Evolutionary conservation across 1,140 invertebrate species (phyloP).

Genomic region (Magallana ariakensis): DNA sequence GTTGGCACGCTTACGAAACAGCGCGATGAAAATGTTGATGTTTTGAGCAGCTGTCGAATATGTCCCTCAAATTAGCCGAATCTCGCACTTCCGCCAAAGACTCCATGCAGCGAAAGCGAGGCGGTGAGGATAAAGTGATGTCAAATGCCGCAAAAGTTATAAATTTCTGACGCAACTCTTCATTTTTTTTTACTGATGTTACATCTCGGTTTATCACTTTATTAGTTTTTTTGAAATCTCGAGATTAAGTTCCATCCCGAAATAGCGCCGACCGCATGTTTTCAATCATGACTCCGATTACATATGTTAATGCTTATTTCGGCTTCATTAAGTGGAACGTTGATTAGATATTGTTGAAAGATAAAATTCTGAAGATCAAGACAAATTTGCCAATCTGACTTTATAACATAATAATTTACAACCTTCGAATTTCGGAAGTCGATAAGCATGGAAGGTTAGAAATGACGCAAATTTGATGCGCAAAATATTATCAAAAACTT

Average conservation of each 20-base stretch:
- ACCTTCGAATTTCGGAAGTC: not conserved
- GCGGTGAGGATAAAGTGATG: not conserved
- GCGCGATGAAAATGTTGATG: not conserved
- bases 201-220: slow-evolving; percentile 28
- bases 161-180: slow-evolving; percentile 13
- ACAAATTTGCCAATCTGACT: not conserved
- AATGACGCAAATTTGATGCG: not conserved
- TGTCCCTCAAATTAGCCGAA: slow-evolving; percentile 1
- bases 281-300: slow-evolving; percentile 4
- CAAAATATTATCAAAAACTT: no score
- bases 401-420: not conserved
- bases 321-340: not conserved
- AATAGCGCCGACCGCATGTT: slow-evolving; percentile 20
- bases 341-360: slow-evolving; percentile 15
- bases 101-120: not conserved
- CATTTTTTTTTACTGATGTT: slow-evolving; percentile 6
- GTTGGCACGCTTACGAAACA: not conserved
- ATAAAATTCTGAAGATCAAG: not conserved
- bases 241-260: slow-evolving; percentile 7
- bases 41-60: slow-evolving; percentile 13
- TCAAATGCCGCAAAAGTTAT: slow-evolving; percentile 14
- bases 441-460: not conserved
- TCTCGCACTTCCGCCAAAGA: slow-evolving; percentile 10
- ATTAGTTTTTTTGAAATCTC: slow-evolving; percentile 35
- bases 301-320: slow-evolving; percentile 21